Evolutionary conservation across 2,797 vertebrate genomes (phyloP), one percentile per base, ranked within the genome.

Genomic region (Notolepis coatsorum): DNA sequence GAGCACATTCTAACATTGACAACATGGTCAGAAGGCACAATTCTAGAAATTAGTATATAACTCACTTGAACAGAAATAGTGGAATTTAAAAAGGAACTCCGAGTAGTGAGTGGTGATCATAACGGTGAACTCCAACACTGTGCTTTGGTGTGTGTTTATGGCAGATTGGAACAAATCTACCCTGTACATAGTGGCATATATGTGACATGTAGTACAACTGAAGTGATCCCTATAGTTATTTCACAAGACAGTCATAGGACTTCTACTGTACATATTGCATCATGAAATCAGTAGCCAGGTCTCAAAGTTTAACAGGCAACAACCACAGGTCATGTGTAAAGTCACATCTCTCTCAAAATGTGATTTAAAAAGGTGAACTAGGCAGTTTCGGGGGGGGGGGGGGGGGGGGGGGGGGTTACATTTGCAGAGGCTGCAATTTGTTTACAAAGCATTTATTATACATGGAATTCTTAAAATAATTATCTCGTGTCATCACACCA

Each of bases 1-100:
- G 35, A 71, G 13, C 47, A 77, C 38, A 66, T 55, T 53, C 61
- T 55, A 43, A 48, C 7, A 33, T 20, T 56, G 50, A 31, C 33
- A 43, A 21, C 43, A 24, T 57, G 43, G 48, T 62, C 38, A 57
- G 46, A 72, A 72, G 51, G 61, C 65, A 65, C 47, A 57, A 38
- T 33, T 56, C 61, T 41, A 24, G 17, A 51, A 37, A 23, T 13
- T 7, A 46, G 43, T n/a, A 30, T 10, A 13, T 48, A 15, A 49
- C 27, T 37, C 35, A 37, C 35, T 37, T n/a, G 3, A 37, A n/a
- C 6, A 37, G 35, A 37, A 37, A n/a, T n/a, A 12, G 35, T 37
- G 35, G 35, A 37, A 37, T 12, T 37, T n/a, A n/a, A 37, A 37
- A 37, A n/a, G n/a, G 33, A n/a, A 37, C 33, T 35, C 33, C 33